Base-by-base conservation (phyloP, 92 coral and sea anemone species). In the Galaxea fascicularis region DNA sequence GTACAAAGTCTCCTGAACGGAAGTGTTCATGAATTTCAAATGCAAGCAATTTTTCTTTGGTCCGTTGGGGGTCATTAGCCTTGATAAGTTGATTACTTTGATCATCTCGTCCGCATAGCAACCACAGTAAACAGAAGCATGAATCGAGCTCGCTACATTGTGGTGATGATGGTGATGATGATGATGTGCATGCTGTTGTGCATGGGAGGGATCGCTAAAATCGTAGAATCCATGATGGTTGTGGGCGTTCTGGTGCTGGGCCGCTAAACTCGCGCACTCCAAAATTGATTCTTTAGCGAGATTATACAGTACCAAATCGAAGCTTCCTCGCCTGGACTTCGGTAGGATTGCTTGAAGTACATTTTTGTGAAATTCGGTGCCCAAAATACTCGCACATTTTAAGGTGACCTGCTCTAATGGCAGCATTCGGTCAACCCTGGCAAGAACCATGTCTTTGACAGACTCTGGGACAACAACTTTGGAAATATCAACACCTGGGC, bases 161-260 rank as follows among this genome's bases (percentile, higher is more conserved):
- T 97, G 99, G 80, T 94, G 99, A 86, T 94, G 99, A 74, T 97
- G 99, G 56, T 97, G 99, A 78, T 97, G 99, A 83, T 97, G 99
- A 74, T 95, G 98, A 27, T 97, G 95, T 0, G 90, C 80, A 82
- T 96, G 99, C 11, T 93, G 96, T 10, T 97, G 99, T 17, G 93
- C 95, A 79, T 91, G 95, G 45, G 88, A 85, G 26, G 98, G 98
- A 66, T 97, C 98, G 56, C 91, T 91, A 84, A 92, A 94, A 84
- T 94, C 98, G 79, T 94, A 94, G 89, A 97, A 97, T 54, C 99
- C 99, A 59, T 97, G 99, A 49, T 97, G 99, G 59, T 94, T 97
- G 78, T 97, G 99, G 5, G 99, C 98, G 20, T 74, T 85, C 78
- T 94, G 98, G 65, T 97, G 98, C 67, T 93, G 95, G 74, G 89